phyloP scores from a whole-genome alignment of 2,797 vertebrate genomes.

The Peromyscus aztecus region DNA sequence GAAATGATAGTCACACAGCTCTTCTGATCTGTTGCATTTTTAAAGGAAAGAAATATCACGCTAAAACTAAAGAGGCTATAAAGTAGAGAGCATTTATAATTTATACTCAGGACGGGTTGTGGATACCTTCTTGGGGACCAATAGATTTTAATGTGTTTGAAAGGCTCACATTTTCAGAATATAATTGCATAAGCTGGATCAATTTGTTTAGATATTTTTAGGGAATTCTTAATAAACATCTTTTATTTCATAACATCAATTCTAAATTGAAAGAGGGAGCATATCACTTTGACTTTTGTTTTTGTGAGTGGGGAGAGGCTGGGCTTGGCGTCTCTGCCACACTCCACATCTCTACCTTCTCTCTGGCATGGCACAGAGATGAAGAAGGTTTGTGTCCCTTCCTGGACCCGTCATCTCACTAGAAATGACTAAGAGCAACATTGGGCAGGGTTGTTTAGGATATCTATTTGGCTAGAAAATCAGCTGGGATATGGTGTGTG shows the following conservation, averaged over 20 bases:
- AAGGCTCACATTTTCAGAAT: slow-evolving; percentile 70
- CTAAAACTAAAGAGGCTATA: slow-evolving; percentile 64
- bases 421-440: neutral
- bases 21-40: slow-evolving; percentile 75
- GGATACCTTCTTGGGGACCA: slow-evolving; percentile 37
- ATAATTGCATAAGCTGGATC: slow-evolving; percentile 46
- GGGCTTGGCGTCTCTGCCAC: neutral
- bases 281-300: slow-evolving; percentile 9
- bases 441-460: neutral
- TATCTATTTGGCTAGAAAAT: neutral
- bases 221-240: slow-evolving; percentile 59
- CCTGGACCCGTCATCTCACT: neutral
- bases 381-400: neutral
- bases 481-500: neutral
- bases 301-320: neutral
- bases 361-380: accelerated
- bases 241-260: slow-evolving; percentile 61
- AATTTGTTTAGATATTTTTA: slow-evolving; percentile 59
- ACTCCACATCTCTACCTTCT: neutral
- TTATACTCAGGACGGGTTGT: slow-evolving; percentile 29
- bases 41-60: slow-evolving; percentile 72
- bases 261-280: slow-evolving; percentile 1
- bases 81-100: slow-evolving; percentile 75
- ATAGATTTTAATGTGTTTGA: slow-evolving; percentile 68
- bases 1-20: slow-evolving; percentile 54